A percentile compares a stretch with the other conserved stretches of the same genome.
These are phyloP conservation scores for Myiopsitta monachus DNA, from an alignment of 2,113 vertebrate species.

Conservation along the genomic window DNA sequence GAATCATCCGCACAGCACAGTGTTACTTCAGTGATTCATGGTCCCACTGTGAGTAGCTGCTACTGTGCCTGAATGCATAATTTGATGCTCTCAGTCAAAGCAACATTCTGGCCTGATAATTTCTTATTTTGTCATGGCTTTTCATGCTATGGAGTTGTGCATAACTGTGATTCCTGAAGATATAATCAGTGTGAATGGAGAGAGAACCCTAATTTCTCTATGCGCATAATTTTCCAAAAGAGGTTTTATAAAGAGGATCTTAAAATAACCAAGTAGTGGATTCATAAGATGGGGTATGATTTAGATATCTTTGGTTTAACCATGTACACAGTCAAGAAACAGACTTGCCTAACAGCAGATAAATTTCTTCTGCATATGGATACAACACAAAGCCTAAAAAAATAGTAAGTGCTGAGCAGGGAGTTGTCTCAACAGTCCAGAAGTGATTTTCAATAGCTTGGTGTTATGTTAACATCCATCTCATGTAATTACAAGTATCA, in stretches of 20 bases:
- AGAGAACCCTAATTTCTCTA: not conserved
- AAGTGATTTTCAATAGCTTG: not conserved
- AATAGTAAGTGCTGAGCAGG: not conserved
- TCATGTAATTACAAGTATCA: not conserved
- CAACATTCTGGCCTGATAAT: not conserved
- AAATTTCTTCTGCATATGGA: not conserved
- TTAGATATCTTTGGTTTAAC: not conserved
- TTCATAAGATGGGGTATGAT: not conserved
- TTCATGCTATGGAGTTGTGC: not conserved
- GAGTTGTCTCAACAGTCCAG: not conserved
- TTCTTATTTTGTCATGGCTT: not conserved
- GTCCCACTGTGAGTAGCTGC: not conserved
- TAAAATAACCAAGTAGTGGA: not conserved
- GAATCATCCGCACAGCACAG: not conserved
- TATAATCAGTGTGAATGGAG: not conserved
- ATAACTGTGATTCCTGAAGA: not conserved
- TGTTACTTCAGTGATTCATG: not conserved
- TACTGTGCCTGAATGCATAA: not conserved
- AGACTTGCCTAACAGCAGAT: not conserved
- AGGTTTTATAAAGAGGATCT: not conserved
- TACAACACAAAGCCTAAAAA: not conserved
- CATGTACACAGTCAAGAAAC: not conserved
- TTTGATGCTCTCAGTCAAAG: not conserved
- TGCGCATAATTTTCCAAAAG: not conserved
- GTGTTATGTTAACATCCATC: not conserved